Evolutionary conservation across 2,113 vertebrate genomes (phyloP).

Genomic region (Loxodonta africana): DNA sequence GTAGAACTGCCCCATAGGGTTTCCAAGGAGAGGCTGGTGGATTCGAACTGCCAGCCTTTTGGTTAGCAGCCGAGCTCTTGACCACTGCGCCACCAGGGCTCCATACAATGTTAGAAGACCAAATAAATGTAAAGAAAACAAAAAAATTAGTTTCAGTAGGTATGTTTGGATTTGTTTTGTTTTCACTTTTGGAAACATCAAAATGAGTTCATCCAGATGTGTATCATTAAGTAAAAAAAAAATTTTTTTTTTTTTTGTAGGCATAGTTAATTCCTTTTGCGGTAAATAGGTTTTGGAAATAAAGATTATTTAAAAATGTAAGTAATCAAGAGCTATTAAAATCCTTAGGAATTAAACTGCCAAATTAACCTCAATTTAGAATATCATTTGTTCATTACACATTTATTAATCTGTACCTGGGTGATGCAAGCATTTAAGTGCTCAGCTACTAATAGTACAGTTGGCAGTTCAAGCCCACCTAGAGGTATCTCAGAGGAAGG

Average conservation of each 20-base stretch:
- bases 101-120: not conserved
- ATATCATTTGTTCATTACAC: slow-evolving; percentile 15
- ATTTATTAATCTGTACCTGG: not conserved
- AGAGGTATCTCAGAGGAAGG: no score
- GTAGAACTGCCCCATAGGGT: no score
- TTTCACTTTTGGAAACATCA: slow-evolving; percentile 33
- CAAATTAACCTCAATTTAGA: slow-evolving; percentile 21
- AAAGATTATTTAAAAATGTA: slow-evolving; percentile 46
- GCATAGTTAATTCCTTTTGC: slow-evolving; percentile 15
- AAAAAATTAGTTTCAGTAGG: not conserved
- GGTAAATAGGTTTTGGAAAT: slow-evolving; percentile 46
- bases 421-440: not conserved
- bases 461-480: not conserved
- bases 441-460: not conserved
- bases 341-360: slow-evolving; percentile 25
- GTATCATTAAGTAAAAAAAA: slow-evolving; percentile 15
- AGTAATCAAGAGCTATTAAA: slow-evolving; percentile 32
- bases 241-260: no score
- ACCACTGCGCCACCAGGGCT: no score
- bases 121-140: not conserved
- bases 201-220: not conserved
- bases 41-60: no score
- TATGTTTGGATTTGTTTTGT: not conserved
- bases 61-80: no score
- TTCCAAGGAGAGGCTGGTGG: no score